Conservation (phyloP, 1,140 invertebrate genomes). For the Drosophila serrata region DNA sequence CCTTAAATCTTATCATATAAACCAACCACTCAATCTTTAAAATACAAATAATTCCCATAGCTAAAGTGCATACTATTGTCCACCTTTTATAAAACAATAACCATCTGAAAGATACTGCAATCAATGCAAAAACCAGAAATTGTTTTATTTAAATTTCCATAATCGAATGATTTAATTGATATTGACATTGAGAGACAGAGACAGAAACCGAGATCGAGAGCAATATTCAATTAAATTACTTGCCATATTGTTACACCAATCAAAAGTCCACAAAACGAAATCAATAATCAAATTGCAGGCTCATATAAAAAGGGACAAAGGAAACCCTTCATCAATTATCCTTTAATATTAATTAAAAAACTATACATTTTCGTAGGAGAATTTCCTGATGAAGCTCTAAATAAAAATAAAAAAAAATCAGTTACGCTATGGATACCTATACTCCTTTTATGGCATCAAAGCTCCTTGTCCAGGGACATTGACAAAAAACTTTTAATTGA, state of each 20-base stretch:
- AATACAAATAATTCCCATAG: background rate
- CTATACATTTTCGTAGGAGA: background rate
- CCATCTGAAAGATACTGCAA: background rate
- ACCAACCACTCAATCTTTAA: background rate
- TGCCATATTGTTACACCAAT: background rate
- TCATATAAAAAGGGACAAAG: background rate
- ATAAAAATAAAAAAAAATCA: slow-evolving; percentile 23
- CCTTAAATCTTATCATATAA: too few species aligned
- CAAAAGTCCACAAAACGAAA: background rate
- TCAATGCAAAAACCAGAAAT: slow-evolving; percentile 1
- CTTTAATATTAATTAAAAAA: slow-evolving; percentile 8
- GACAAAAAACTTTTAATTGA: slow-evolving; percentile 78
- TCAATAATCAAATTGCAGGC: slow-evolving; percentile 5
- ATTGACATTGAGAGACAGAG: slow-evolving; percentile 11
- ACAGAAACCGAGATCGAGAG: too few species aligned
- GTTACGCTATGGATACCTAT: background rate
- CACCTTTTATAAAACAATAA: background rate
- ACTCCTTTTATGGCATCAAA: background rate
- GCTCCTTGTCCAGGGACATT: slow-evolving; percentile 44
- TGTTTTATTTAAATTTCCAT: slow-evolving; percentile 7
- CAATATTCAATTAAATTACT: slow-evolving; percentile 6
- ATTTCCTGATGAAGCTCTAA: background rate
- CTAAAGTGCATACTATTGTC: background rate
- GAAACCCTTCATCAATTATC: background rate
- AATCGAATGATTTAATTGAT: slow-evolving; percentile 20